Evolutionary conservation across 2,888 invertebrate genomes (phyloP).

Genomic region (Heliconius sara): DNA sequence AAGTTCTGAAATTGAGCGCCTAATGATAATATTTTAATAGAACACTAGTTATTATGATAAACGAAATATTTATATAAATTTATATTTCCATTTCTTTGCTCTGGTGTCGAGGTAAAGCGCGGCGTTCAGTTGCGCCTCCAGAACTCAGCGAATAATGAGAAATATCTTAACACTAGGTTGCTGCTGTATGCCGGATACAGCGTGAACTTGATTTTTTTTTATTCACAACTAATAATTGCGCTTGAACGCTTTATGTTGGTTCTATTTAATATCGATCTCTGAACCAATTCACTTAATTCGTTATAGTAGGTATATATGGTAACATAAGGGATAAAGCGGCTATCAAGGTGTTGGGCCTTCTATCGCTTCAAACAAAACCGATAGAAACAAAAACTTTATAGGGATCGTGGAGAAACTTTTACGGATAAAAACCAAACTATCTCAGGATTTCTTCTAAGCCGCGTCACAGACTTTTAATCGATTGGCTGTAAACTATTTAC

Average conservation of each 20-base stretch:
- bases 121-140: too few relatives aligned
- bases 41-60: background rate
- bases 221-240: background rate
- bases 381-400: slow-evolving; percentile 36
- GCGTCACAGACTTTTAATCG: slow-evolving; percentile 10
- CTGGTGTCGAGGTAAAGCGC: too few relatives aligned
- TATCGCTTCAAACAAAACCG: slow-evolving; percentile 30
- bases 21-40: slow-evolving; percentile 3
- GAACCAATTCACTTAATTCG: slow-evolving; percentile 16
- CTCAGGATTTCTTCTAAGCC: background rate
- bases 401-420: slow-evolving; percentile 33
- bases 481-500: slow-evolving; percentile 12
- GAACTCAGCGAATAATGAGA: too few relatives aligned
- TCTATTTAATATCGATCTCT: background rate
- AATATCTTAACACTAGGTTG: too few relatives aligned
- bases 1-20: background rate
- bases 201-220: too few relatives aligned
- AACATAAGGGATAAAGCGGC: slow-evolving; percentile 18
- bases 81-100: too few relatives aligned
- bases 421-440: slow-evolving; percentile 16
- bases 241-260: too few relatives aligned
- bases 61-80: too few relatives aligned
- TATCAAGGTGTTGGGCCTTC: slow-evolving; percentile 33
- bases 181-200: too few relatives aligned
- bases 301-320: background rate